Base-by-base conservation (phyloP, 1,140 invertebrate species). In the Atta colombica region DNA sequence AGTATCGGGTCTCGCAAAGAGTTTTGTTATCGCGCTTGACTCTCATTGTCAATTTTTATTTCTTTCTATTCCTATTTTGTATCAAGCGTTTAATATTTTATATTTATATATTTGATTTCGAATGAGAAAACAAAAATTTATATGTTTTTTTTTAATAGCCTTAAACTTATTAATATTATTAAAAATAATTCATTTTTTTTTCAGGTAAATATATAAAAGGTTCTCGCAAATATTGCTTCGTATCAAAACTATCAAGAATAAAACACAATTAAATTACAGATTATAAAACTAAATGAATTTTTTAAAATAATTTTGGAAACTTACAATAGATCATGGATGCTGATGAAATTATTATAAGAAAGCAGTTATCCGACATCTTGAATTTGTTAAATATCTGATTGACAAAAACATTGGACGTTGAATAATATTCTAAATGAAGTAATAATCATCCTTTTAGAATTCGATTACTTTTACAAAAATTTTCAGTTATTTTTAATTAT, bases 1-100 rank as follows among this genome's bases (percentile, higher is more conserved):
- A 94, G 95, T 45, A 45, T 10, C 58, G 58, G 14, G 7, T 28
- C 39, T 5, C 25, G 0, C 6, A 4, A 25, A 63, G 18, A 12
- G 4, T 39, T 68, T 31, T 39, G 35, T 39, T 39, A 8, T 35
- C 31, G 6, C 31, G 6, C 7, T 39, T 39, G 35, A 39, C 35
- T 8, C 35, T 39, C 35, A 39, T 39, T 39, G 35, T 0, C 7
- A 39, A 39, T 39, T 39, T 39, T 39, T 39, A 39, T 39, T 39
- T 39, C 35, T 39, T 39, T 39, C 35, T 39, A 8, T 39, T 39
- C 4, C 35, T 39, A 39, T 8, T 39, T 39, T 39, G 35, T 39
- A 39, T 39, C 35, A 8, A 39, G 4, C 10, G n/a, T 8, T 45
- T 14, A 8, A 21, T 21, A 49, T 71, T 8, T 3, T 45, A 39